These are phyloP conservation scores for Chromis chromis DNA, from an alignment of 2,797 vertebrate genomes.

Conservation along the genomic window DNA sequence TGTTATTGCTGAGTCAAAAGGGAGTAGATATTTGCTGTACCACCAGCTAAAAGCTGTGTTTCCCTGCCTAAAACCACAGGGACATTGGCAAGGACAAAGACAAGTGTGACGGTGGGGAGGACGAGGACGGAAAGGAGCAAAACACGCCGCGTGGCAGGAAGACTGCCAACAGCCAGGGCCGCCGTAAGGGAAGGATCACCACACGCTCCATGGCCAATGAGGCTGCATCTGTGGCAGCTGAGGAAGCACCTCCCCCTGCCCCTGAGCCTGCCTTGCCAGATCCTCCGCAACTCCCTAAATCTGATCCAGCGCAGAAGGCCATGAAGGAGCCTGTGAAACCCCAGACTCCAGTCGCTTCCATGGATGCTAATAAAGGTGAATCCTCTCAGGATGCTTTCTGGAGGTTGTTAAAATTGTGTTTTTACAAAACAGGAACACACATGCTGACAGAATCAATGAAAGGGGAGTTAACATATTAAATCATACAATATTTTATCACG, in stretches of 20 bases:
- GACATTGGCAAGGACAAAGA: constrained; percentile 96
- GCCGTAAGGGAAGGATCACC: constrained; percentile 96
- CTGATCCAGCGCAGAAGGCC: constrained; percentile 79
- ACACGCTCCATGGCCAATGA: constrained; percentile 99
- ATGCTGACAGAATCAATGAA: background rate
- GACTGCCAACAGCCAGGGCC: constrained; percentile 98
- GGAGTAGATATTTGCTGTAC: constrained; percentile 54
- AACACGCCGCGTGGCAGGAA: constrained; percentile 93
- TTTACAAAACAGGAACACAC: background rate
- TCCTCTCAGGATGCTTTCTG: background rate
- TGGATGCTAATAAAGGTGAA: constrained; percentile 83
- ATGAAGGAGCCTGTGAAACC: constrained; percentile 82
- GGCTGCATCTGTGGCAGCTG: constrained; percentile 89
- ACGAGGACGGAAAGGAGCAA: constrained; percentile 96
- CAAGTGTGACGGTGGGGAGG: constrained; percentile 93
- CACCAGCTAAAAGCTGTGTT: constrained; percentile 53
- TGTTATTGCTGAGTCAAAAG: constrained; percentile 63
- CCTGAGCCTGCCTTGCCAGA: constrained; percentile 85
- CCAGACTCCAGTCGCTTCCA: constrained; percentile 73
- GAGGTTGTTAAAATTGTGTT: constrained; percentile 3
- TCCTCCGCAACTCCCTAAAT: constrained; percentile 78
- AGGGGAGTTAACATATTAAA: background rate
- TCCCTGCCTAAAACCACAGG: constrained; percentile 71
- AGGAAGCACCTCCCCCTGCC: constrained; percentile 88
- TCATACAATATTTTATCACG: background rate